phyloP scores from a whole-genome alignment of 1,140 invertebrate species.

The Physella acuta region DNA sequence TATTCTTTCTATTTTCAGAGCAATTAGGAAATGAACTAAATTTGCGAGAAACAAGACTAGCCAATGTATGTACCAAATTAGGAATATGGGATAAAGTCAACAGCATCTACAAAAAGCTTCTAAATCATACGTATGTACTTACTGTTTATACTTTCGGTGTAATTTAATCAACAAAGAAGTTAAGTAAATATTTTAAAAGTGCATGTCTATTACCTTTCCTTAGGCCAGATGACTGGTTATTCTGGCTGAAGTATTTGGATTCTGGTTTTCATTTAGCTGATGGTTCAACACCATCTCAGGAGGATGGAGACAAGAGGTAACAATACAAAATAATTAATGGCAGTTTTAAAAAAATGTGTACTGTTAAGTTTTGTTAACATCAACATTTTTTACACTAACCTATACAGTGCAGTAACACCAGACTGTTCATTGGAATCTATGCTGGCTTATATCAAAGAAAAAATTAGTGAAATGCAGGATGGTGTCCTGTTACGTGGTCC shows the following conservation, averaged over 20 bases:
- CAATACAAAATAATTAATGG: too few relatives aligned
- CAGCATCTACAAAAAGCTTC: slow-evolving; percentile 71
- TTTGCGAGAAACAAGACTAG: slow-evolving; percentile 68
- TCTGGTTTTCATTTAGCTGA: slow-evolving; percentile 43
- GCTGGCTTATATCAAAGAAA: slow-evolving; percentile 45
- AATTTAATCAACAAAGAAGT: too few relatives aligned
- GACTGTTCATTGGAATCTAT: slow-evolving; percentile 51
- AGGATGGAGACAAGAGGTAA: slow-evolving; percentile 23
- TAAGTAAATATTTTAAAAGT: too few relatives aligned
- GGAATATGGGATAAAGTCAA: slow-evolving; percentile 73
- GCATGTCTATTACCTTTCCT: slow-evolving; percentile 64
- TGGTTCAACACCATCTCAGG: slow-evolving; percentile 36
- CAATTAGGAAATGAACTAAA: slow-evolving; percentile 56
- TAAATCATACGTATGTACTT: slow-evolving; percentile 67
- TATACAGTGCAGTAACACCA: slow-evolving; percentile 15
- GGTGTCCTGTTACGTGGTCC: slow-evolving; percentile 70
- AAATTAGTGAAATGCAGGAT: slow-evolving; percentile 37
- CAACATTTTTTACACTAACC: too few relatives aligned
- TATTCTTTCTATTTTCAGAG: slow-evolving; percentile 40
- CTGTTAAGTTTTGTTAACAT: too few relatives aligned
- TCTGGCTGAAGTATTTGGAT: slow-evolving; percentile 58
- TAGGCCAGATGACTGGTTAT: slow-evolving; percentile 61
- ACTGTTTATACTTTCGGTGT: background rate
- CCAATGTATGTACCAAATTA: slow-evolving; percentile 74
- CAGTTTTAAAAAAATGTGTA: too few relatives aligned